A percentile compares a stretch with the other conserved stretches of the same genome.
phyloP scores from a whole-genome alignment of 2,113 vertebrate species.

The Raja brachyura region DNA sequence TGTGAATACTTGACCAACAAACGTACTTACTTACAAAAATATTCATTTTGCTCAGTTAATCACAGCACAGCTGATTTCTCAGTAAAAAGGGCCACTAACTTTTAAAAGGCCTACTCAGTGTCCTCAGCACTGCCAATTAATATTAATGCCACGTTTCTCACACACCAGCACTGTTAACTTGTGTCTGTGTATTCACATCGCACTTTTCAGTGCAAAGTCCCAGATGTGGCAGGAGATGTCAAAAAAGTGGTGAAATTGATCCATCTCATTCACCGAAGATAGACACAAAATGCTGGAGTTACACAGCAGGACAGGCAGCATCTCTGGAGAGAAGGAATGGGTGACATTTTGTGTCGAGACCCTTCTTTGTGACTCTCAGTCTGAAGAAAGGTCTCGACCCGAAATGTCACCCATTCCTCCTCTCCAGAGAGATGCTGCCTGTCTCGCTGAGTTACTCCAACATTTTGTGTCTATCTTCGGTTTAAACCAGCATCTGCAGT shows the following conservation, averaged over 20 bases:
- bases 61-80: background rate
- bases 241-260: background rate
- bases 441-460: no score
- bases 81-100: background rate
- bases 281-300: no score
- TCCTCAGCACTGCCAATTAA: background rate
- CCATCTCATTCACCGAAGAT: background rate
- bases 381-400: no score
- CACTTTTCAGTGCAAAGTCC: background rate
- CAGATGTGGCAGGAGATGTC: background rate
- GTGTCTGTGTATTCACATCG: background rate
- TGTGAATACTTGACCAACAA: no score
- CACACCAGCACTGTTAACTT: background rate
- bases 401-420: no score
- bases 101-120: background rate
- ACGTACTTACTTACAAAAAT: background rate
- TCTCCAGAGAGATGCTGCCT: no score
- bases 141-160: background rate
- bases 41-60: background rate
- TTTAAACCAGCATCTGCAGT: no score
- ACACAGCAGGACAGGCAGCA: no score
- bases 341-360: no score
- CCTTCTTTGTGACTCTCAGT: no score
- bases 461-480: no score
- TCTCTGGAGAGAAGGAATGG: no score